A percentile compares a stretch with the other conserved stretches of the same genome.
Evolutionary conservation across 53 echinoderm and acorn worm genomes (phyloP).

Genomic region (Paracentrotus lividus): DNA sequence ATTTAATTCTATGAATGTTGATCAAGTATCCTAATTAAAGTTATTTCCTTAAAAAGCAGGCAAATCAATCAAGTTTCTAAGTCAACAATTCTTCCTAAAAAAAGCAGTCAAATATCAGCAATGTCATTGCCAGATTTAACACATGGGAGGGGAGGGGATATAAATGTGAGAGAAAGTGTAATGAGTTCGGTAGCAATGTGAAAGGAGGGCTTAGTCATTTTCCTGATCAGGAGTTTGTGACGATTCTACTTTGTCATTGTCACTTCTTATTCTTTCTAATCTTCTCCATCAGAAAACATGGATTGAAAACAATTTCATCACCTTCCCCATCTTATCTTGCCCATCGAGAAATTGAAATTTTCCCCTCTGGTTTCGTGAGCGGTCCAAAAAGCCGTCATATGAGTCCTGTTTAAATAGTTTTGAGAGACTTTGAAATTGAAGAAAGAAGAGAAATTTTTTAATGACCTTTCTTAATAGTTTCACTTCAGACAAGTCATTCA

Average conservation of each 20-base stretch:
- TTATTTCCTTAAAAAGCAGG: too few species aligned
- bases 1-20: too few species aligned
- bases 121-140: slow-evolving; percentile 14
- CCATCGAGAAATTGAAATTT: not conserved
- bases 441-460: not conserved
- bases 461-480: slow-evolving; percentile 32
- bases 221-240: slow-evolving; percentile 44
- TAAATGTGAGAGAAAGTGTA: not conserved
- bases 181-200: not conserved
- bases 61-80: too few species aligned
- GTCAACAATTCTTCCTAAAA: not conserved
- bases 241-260: slow-evolving; percentile 32
- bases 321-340: slow-evolving; percentile 40
- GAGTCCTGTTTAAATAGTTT: not conserved
- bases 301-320: slow-evolving; percentile 58
- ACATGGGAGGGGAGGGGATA: not conserved
- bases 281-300: slow-evolving; percentile 50
- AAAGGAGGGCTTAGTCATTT: slow-evolving; percentile 49
- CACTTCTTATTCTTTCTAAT: slow-evolving; percentile 30
- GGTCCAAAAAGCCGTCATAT: not conserved
- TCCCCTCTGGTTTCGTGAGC: not conserved
- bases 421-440: not conserved
- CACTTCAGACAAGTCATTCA: slow-evolving; percentile 29
- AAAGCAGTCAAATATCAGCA: not conserved
- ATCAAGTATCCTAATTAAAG: too few species aligned